phyloP scores from a whole-genome alignment of 2,797 vertebrate species.

The Glyptemys insculpta region DNA sequence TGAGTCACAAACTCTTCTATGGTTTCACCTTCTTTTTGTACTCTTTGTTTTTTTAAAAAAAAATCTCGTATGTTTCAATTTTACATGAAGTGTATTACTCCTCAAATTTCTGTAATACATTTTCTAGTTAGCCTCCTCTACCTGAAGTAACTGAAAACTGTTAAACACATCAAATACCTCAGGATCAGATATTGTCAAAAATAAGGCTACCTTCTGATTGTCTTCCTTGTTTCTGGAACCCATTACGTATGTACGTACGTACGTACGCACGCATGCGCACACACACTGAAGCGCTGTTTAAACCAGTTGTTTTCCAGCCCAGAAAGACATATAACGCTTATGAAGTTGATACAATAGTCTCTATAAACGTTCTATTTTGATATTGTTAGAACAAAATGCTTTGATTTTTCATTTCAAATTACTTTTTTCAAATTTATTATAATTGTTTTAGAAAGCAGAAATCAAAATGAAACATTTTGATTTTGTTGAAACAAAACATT shows the following conservation, averaged over 20 bases:
- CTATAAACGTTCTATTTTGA: not conserved
- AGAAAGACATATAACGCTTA: not conserved
- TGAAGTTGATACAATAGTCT: not conserved
- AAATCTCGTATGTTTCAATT: too few relatives aligned
- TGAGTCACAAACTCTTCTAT: too few relatives aligned
- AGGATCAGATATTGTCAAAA: not conserved
- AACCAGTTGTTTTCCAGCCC: too few relatives aligned
- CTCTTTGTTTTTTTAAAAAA: too few relatives aligned
- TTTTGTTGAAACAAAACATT: not conserved
- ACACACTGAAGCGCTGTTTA: not conserved
- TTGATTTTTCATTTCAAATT: not conserved
- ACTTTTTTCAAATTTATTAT: not conserved
- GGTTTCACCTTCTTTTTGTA: too few relatives aligned
- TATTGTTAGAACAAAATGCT: not conserved
- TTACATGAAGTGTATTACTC: too few relatives aligned
- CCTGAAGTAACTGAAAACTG: too few relatives aligned
- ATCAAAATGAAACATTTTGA: not conserved
- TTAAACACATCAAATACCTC: too few relatives aligned
- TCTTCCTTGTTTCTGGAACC: not conserved
- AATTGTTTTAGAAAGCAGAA: not conserved
- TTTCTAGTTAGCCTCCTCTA: too few relatives aligned
- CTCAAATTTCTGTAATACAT: too few relatives aligned
- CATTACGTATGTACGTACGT: too few relatives aligned
- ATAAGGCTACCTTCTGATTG: not conserved
- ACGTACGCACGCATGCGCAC: fast-evolving